Evolutionary conservation across 2,888 invertebrate genomes (phyloP).

Genomic region (Agriopis aurantiaria): DNA sequence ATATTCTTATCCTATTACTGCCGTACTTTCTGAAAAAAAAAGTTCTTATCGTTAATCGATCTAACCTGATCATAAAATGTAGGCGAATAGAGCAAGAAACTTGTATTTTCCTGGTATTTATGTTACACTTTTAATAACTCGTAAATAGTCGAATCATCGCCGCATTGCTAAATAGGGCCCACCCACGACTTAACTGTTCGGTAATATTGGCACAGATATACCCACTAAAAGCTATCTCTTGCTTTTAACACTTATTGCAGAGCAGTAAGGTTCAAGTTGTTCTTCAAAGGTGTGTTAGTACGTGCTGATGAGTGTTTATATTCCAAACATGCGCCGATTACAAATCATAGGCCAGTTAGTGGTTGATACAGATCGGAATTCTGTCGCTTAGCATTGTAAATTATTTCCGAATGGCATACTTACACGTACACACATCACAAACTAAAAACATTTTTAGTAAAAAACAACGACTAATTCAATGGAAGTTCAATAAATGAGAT

Average conservation of each 20-base stretch:
- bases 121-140: not conserved
- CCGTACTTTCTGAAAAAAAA: no score
- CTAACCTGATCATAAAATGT: no score
- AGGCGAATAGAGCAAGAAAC: not conserved
- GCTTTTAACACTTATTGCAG: conserved; percentile 13
- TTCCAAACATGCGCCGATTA: conserved; percentile 43
- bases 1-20: no score
- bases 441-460: not conserved
- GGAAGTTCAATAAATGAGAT: no score
- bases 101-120: not conserved
- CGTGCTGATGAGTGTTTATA: conserved; percentile 30
- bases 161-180: conserved; percentile 27
- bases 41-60: no score
- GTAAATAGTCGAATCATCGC: conserved; percentile 18
- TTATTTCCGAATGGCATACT: conserved; percentile 9
- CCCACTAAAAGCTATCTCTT: not conserved
- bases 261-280: conserved; percentile 13
- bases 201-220: conserved; percentile 40
- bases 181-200: conserved; percentile 29
- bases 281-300: not conserved
- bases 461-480: no score
- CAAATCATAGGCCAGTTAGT: conserved; percentile 27
- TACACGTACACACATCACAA: not conserved
- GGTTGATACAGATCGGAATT: conserved; percentile 31
- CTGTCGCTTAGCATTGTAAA: conserved; percentile 15